These are phyloP conservation scores for Dascillus cervinus DNA, from an alignment of 2,888 invertebrate genomes.

Conservation along the genomic window DNA sequence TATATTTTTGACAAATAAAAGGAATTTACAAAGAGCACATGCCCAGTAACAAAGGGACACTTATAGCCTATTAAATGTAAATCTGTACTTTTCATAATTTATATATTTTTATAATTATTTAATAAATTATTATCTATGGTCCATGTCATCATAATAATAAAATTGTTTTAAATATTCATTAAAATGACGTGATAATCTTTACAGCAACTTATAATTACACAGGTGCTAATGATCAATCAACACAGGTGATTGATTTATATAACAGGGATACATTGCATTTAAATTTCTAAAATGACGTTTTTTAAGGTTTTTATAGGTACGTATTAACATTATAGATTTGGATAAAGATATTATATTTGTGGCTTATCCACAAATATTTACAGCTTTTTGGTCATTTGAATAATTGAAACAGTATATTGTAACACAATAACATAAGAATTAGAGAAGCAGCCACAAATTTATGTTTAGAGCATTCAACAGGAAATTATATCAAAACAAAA, in stretches of 20 bases:
- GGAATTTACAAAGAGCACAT: conserved; percentile 10
- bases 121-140: conserved; percentile 16
- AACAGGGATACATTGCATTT: conserved; percentile 30
- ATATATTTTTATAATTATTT: conserved; percentile 14
- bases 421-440: neutral
- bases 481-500: no score
- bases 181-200: conserved; percentile 24
- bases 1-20: conserved; percentile 15
- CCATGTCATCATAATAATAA: conserved; percentile 13
- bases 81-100: conserved; percentile 15
- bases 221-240: conserved; percentile 25
- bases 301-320: conserved; percentile 24
- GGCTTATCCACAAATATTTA: conserved; percentile 21
- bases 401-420: neutral
- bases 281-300: conserved; percentile 18
- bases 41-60: conserved; percentile 16
- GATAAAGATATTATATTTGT: conserved; percentile 26
- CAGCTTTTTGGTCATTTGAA: conserved; percentile 26
- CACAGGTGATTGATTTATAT: conserved; percentile 22
- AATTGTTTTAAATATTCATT: conserved; percentile 11
- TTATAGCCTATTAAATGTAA: conserved; percentile 17
- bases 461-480: no score
- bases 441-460: no score
- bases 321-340: conserved; percentile 30
- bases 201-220: conserved; percentile 33